Percentiles rank a stretch among this genome's conserved stretches.
These are phyloP conservation scores for Equus przewalskii DNA, from an alignment of 2,113 vertebrate genomes.

Conservation along the genomic window DNA sequence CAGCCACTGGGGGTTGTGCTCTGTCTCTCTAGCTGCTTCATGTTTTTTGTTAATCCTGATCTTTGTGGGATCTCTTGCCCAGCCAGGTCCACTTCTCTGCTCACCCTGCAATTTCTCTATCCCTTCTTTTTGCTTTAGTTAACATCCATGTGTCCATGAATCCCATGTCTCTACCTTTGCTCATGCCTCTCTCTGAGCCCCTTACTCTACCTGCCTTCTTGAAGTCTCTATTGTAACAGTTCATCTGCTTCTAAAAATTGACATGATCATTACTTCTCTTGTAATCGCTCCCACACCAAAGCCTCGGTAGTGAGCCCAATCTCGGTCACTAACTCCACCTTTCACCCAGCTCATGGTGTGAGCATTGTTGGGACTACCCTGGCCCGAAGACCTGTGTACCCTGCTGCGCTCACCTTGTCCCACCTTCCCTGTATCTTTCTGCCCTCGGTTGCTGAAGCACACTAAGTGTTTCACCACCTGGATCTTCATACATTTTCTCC, in stretches of 20 bases:
- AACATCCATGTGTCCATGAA: background rate
- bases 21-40: background rate
- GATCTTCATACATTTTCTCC: background rate
- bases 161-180: background rate
- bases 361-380: background rate
- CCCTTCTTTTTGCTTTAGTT: background rate
- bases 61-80: rapidly evolving
- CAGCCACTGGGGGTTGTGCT: rapidly evolving
- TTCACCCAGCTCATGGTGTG: background rate
- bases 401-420: rapidly evolving
- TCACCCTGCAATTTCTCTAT: rapidly evolving
- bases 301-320: background rate
- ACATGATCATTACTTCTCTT: background rate
- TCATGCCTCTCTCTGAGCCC: background rate
- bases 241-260: too few species aligned
- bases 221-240: background rate
- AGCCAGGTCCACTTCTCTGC: rapidly evolving
- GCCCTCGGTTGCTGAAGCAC: too few species aligned
- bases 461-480: background rate
- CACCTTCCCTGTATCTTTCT: too few species aligned
- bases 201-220: background rate
- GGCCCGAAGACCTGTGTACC: too few species aligned
- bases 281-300: rapidly evolving
- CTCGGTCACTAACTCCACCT: too few species aligned
- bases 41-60: background rate